Conservation (phyloP, 1,140 invertebrate species). For the Heliconius congener region DNA sequence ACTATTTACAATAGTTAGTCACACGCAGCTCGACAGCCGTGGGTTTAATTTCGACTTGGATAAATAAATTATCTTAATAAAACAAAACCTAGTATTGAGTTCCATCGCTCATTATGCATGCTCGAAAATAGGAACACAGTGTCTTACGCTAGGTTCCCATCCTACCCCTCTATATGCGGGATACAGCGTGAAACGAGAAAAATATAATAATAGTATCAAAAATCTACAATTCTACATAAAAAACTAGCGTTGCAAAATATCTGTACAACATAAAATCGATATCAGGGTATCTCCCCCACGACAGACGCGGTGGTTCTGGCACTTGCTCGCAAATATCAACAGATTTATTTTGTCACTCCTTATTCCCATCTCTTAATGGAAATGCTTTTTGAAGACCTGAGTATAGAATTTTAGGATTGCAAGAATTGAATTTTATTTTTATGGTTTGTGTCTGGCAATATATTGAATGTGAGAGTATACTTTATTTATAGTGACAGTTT, state of each 20-base stretch:
- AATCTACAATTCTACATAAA: not conserved
- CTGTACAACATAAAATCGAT: slow-evolving; percentile 54
- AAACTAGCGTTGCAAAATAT: slow-evolving; percentile 37
- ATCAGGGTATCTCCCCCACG: slow-evolving; percentile 74
- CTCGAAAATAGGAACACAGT: no score
- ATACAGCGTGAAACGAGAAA: not conserved
- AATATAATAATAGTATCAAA: not conserved
- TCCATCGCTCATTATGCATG: no score
- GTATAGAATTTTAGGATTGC: not conserved
- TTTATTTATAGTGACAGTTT: no score
- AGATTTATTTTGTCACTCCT: slow-evolving; percentile 22
- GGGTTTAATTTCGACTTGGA: no score
- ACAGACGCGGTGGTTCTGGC: slow-evolving; percentile 39
- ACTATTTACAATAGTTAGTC: no score
- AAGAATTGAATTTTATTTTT: slow-evolving; percentile 11
- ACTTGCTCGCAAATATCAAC: slow-evolving; percentile 31
- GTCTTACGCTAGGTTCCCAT: no score
- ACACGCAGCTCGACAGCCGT: no score
- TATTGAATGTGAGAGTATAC: not conserved
- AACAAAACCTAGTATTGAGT: no score
- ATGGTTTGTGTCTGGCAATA: not conserved
- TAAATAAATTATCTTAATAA: no score
- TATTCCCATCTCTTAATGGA: slow-evolving; percentile 14
- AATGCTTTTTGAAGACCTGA: not conserved
- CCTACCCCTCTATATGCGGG: not conserved